Evolutionary conservation across 1,140 invertebrate species (phyloP).

Genomic region (Lepidurus couesii): DNA sequence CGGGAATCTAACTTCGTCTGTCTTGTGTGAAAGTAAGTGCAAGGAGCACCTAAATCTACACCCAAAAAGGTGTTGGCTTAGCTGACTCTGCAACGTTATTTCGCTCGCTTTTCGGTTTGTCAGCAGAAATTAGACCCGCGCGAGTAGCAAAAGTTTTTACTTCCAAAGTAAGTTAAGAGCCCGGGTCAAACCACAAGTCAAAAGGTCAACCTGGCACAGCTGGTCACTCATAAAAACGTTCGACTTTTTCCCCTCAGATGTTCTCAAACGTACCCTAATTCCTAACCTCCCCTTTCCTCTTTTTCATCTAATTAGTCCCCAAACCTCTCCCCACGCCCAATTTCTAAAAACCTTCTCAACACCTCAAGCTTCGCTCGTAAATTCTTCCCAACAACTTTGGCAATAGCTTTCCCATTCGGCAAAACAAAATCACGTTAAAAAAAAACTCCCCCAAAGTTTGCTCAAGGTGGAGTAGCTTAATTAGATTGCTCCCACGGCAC

Average conservation of each 20-base stretch:
- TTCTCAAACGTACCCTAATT: not conserved
- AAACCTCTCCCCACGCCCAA: not conserved
- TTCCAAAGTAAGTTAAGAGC: conserved; percentile 3
- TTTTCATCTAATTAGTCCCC: not conserved
- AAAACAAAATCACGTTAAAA: not conserved
- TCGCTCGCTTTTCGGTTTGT: conserved; percentile 1
- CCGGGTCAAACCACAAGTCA: conserved; percentile 18
- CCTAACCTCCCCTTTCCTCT: not conserved
- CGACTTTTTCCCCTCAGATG: not conserved
- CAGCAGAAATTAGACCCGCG: conserved; percentile 13
- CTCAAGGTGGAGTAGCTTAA: conserved; percentile 15
- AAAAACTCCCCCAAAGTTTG: not conserved
- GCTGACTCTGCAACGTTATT: not conserved
- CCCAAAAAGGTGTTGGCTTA: not conserved
- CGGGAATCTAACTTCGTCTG: not conserved
- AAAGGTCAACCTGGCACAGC: conserved; percentile 13
- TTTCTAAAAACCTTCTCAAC: not conserved
- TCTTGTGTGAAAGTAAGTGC: too few relatives aligned
- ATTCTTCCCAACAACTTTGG: not conserved
- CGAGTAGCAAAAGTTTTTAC: not conserved
- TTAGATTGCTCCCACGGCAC: conserved; percentile 7
- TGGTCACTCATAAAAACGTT: conserved; percentile 19
- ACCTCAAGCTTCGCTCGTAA: not conserved
- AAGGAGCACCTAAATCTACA: not conserved
- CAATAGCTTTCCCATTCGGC: not conserved